Conservation (phyloP, 1,140 invertebrate genomes). For the Phymastichus coffea region DNA sequence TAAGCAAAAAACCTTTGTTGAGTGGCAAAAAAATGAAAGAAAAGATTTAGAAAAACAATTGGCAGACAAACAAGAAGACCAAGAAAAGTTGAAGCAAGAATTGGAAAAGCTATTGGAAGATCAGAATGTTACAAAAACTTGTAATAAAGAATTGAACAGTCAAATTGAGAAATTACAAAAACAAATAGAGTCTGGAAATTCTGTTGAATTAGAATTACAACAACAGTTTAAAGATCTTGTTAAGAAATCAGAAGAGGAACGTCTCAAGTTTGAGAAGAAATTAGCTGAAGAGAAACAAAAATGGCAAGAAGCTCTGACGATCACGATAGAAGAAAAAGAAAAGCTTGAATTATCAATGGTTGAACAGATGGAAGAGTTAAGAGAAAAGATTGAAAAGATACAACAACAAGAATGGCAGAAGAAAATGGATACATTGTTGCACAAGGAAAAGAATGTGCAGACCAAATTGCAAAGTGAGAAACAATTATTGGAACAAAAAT, state of each 20-base stretch:
- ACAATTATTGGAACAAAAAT: conserved; percentile 39
- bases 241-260: conserved; percentile 53
- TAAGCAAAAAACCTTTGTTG: conserved; percentile 57
- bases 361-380: conserved; percentile 54
- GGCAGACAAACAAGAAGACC: conserved; percentile 53
- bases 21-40: conserved; percentile 54
- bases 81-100: conserved; percentile 53
- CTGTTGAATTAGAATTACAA: conserved; percentile 52
- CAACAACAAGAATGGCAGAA: conserved; percentile 45
- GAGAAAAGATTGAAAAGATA: conserved; percentile 41
- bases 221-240: conserved; percentile 55
- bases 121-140: conserved; percentile 49
- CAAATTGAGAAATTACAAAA: conserved; percentile 51
- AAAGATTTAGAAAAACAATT: conserved; percentile 52
- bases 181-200: conserved; percentile 55
- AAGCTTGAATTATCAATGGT: conserved; percentile 52
- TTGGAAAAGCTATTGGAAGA: conserved; percentile 50
- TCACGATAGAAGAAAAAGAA: conserved; percentile 53
- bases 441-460: conserved; percentile 56
- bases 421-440: conserved; percentile 47
- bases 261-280: conserved; percentile 54
- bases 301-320: conserved; percentile 54
- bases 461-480: conserved; percentile 53
- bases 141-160: conserved; percentile 43
- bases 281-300: conserved; percentile 55